Base-by-base conservation (phyloP, 1,140 invertebrate species). In the Drosophila bocki region DNA sequence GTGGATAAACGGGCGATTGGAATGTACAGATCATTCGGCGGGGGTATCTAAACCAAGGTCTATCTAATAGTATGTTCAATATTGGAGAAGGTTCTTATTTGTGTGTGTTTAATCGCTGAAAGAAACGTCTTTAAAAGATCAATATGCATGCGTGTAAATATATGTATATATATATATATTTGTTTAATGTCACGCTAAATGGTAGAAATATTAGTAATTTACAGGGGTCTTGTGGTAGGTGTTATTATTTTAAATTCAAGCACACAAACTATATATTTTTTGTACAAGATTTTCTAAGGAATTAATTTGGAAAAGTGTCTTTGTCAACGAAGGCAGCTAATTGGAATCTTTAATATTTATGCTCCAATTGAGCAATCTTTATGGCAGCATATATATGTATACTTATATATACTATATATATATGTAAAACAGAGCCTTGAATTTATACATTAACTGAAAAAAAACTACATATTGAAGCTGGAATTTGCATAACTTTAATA, bases 401-500 rank as follows among this genome's bases (percentile, higher is more conserved):
- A 35, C 19, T 19, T 5, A 0, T 7, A 11, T 15, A n/a, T 19
- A 15, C 19, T 53, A 35, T 19, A 7, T 2, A 13, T 7, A 12
- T 15, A 19, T 19, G 13, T 17, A 13, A 3, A 12, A 33, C 3
- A 19, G 3, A 22, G 32, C 17, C 19, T 26, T 35, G 2, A 64
- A 44, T 33, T 26, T 33, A 57, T 59, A 17, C 15, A 26, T 42
- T 29, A 13, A 12, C 13, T 3, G 22, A 6, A 37, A 5, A 37
- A 17, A 17, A 50, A 44, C 56, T 26, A 56, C 19, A n/a, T 41
- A 68, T 68, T 63, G 63, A 29, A 60, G 51, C 62, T 51, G 69
- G 64, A 72, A 82, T 87, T 87, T 87, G 76, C 83, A 86, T 86
- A 58, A 80, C 76, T 87, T 74, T 82, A 76, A 80, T 87, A 74